Base-by-base conservation (phyloP, 2,888 invertebrate genomes). In the Acleris laterana region DNA sequence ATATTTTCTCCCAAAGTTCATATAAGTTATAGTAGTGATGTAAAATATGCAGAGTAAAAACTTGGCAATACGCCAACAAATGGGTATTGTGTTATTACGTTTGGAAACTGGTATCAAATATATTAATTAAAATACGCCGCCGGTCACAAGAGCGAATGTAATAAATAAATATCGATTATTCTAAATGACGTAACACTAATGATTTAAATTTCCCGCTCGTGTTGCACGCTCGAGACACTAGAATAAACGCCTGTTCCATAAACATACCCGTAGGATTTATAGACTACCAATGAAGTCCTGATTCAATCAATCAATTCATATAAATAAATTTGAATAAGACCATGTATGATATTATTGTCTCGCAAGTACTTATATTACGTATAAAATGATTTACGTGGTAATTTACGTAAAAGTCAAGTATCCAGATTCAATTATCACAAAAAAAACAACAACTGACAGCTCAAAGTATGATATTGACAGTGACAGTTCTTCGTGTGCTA, bases 41-140 rank as follows among this genome's bases (percentile, higher is more conserved):
- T 74, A 76, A 70, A 79, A 75, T 75, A 70, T 78, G 78, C 80
- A 78, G 78, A 73, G 74, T 74, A 68, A 72, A 82, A 78, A 78
- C 63, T 84, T 88, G 89, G 89, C 86, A 77, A 73, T 48, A n/a
- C 64, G 83, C 89, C 89, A 89, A 77, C 72, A 68, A 69, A 67
- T 68, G 59, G 71, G 63, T 66, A 56, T 49, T 49, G n/a, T 49
- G 11, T 4, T 16, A 44, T 28, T 22, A 17, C 57, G 56, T 52
- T 25, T 50, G 38, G 51, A 46, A 62, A 62, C 38, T 11, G 51
- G 46, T 57, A 19, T 6, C 44, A 38, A 49, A 32, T 50, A 42
- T 2, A 17, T n/a, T 57, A 62, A 44, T 51, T 62, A 16, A 22
- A 57, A 62, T 16, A 6, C 42, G 5, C 44, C 42, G 28, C 20